Conservation (phyloP, 2,113 vertebrate species). For the Oxyruncus cristatus region DNA sequence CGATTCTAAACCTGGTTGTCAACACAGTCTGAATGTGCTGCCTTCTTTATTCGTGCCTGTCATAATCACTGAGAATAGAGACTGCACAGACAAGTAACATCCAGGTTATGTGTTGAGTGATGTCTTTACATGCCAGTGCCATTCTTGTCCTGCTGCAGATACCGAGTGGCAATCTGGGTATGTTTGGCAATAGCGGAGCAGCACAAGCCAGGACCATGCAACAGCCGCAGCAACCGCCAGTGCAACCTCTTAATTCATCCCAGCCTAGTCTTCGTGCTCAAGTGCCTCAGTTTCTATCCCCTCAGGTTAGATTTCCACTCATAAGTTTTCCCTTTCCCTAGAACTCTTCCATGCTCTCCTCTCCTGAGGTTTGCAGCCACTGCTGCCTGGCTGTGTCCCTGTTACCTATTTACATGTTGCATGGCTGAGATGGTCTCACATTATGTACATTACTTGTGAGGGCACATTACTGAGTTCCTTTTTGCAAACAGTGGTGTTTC, state of each 20-base stretch:
- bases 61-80: background rate
- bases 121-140: background rate
- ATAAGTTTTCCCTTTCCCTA: background rate
- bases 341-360: background rate
- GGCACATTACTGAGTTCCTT: background rate
- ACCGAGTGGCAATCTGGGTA: constrained; percentile 90
- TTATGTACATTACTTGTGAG: background rate
- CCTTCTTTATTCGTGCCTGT: background rate
- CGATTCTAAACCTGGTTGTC: background rate
- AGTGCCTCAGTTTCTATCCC: constrained; percentile 99
- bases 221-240: constrained; percentile 88
- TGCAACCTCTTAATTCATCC: constrained; percentile 96
- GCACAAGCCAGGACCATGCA: constrained; percentile 91
- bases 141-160: constrained; percentile 75
- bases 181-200: constrained; percentile 96
- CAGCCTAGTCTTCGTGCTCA: constrained; percentile 99
- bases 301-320: constrained; percentile 83
- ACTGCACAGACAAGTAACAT: background rate
- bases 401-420: background rate
- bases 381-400: background rate
- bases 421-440: background rate
- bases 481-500: background rate
- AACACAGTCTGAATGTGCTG: background rate
- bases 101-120: background rate
- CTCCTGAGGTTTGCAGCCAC: background rate